Evolutionary conservation across 1,140 invertebrate species (phyloP), one percentile per base, ranked within the genome.

Genomic region (Augochlora pura): DNA sequence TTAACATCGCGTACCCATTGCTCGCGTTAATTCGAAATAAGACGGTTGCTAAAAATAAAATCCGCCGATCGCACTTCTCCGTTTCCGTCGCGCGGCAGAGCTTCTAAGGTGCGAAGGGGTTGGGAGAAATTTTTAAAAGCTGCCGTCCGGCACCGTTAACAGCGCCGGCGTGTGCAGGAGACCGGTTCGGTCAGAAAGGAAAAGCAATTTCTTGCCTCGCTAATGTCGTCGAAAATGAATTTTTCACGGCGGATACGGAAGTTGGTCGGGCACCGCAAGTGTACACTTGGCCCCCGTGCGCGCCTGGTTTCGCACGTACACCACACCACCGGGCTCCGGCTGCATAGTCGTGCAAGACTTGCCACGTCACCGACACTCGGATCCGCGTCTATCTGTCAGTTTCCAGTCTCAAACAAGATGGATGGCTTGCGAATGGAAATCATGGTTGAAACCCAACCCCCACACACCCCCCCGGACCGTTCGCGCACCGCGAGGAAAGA

Each of bases 341-440:
- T 57, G 59, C 42, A 73, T 59, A 76, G 49, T 66, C 84, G 77
- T 70, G 81, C 81, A 91, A 93, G 91, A 92, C 90, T 93, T 93
- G 91, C 91, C 89, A 93, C 92, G 92, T 93, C 92, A 92, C 87
- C 89, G 91, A 90, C 92, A 92, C 91, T 93, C 90, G 92, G 91
- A 92, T 93, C 91, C 88, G 90, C 92, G 92, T 93, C 92, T 93
- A 93, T 92, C 92, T 93, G 92, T 93, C 92, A 93, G 92, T 92
- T 93, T 92, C 92, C 92, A 92, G 91, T 93, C 92, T 93, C 92
- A 93, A 93, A 93, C 90, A 93, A 93, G 93, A 93, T 93, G 92
- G 92, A 93, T 93, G 91, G 92, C 92, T 90, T 89, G 92, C 91
- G 92, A 93, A 93, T 93, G 92, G 93, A 93, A 93, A 93, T 93